A percentile compares a stretch with the other conserved stretches of the same genome.
Conservation (phyloP, 2,888 invertebrate species). For the Meliscaeva auricollis region DNA sequence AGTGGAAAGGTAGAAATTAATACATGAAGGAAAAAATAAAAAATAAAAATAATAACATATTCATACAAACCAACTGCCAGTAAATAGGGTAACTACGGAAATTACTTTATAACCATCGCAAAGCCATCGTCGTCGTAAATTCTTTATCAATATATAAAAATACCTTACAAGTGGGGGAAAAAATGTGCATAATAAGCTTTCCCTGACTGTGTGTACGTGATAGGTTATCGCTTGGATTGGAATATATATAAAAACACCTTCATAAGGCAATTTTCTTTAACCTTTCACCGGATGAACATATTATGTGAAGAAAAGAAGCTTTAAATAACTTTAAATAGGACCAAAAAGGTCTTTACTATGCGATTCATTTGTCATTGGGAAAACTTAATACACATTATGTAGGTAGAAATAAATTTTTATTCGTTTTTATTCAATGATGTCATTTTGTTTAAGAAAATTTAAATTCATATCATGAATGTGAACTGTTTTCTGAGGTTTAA, state of each 20-base stretch:
- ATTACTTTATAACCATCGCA: conserved; percentile 11
- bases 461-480: no score
- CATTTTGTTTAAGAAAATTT: no score
- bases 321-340: conserved; percentile 8
- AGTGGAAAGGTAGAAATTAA: background rate
- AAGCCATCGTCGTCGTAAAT: background rate
- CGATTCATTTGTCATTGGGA: background rate
- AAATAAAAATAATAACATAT: conserved; percentile 7
- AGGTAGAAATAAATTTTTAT: no score
- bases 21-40: background rate
- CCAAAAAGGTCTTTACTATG: background rate
- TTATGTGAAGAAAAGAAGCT: background rate
- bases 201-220: background rate
- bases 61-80: background rate
- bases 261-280: conserved; percentile 18
- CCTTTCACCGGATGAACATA: background rate
- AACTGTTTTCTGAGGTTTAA: no score
- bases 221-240: background rate
- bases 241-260: background rate
- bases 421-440: no score
- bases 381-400: no score
- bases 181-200: background rate
- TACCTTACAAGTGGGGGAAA: background rate
- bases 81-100: conserved; percentile 26
- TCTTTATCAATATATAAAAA: conserved; percentile 5